Evolutionary conservation across 1,140 invertebrate genomes (phyloP).

Genomic region (Pissodes strobi): DNA sequence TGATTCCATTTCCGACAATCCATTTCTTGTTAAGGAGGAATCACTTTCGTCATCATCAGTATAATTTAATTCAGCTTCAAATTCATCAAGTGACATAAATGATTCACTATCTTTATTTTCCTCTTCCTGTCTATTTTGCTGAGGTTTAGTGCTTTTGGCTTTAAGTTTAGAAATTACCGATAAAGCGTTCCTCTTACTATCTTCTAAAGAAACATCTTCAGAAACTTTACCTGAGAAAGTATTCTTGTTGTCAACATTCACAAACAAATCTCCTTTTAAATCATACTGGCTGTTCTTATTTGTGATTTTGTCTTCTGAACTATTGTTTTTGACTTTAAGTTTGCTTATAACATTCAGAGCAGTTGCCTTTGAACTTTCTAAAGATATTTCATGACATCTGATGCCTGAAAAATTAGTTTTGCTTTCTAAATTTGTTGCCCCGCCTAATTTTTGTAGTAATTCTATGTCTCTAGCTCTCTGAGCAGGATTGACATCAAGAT

Average conservation of each 20-base stretch:
- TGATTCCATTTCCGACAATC: not conserved
- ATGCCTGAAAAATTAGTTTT: slow-evolving; percentile 35
- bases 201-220: slow-evolving; percentile 42
- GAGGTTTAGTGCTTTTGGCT: slow-evolving; percentile 15
- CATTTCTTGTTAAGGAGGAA: no score
- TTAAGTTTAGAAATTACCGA: slow-evolving; percentile 48
- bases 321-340: slow-evolving; percentile 45
- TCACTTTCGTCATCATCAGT: not conserved
- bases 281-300: slow-evolving; percentile 15
- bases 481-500: slow-evolving; percentile 63
- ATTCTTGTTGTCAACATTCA: slow-evolving; percentile 25
- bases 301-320: slow-evolving; percentile 44
- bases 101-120: not conserved
- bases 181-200: slow-evolving; percentile 44
- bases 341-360: slow-evolving; percentile 48
- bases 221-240: slow-evolving; percentile 34
- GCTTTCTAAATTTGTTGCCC: slow-evolving; percentile 19
- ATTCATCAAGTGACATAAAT: not conserved
- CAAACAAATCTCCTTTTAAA: slow-evolving; percentile 17
- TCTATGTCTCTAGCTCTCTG: slow-evolving; percentile 65
- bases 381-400: slow-evolving; percentile 37
- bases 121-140: not conserved
- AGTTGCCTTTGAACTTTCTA: slow-evolving; percentile 46
- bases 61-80: slow-evolving; percentile 9
- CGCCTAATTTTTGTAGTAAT: slow-evolving; percentile 62